Evolutionary conservation across 2,797 vertebrate genomes (phyloP).

Genomic region (Myiotriccus ornatus): DNA sequence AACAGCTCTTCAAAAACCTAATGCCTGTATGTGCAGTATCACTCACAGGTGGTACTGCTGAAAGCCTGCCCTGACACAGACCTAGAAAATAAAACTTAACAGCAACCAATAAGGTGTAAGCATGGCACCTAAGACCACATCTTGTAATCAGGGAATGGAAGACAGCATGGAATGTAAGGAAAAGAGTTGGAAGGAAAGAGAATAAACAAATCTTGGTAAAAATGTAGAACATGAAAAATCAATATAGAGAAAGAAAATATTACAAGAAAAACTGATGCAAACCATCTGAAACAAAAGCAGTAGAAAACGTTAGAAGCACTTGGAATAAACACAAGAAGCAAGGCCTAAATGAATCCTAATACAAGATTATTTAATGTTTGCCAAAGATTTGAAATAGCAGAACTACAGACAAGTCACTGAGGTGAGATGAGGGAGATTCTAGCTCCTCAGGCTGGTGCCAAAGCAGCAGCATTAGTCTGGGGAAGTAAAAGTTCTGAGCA

Average conservation of each 20-base stretch:
- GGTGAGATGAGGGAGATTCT: background rate
- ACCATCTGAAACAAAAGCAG: background rate
- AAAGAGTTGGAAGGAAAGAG: background rate
- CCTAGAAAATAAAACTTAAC: background rate
- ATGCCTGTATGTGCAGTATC: fast-evolving
- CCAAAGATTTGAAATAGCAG: background rate
- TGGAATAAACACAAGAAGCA: background rate
- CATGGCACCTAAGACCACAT: background rate
- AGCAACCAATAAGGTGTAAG: background rate
- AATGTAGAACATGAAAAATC: background rate
- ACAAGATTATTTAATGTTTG: background rate
- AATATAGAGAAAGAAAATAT: background rate
- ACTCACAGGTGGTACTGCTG: background rate
- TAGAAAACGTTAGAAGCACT: background rate
- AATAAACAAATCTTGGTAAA: background rate
- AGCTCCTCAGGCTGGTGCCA: background rate
- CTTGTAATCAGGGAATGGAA: background rate
- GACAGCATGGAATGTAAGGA: background rate
- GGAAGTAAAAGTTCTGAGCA: background rate
- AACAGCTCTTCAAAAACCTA: background rate
- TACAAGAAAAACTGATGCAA: background rate
- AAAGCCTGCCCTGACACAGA: background rate
- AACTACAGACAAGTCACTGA: background rate
- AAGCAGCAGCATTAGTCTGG: background rate
- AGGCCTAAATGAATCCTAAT: background rate